phyloP scores from a whole-genome alignment of 1,140 invertebrate species.

The Conus ventricosus region DNA sequence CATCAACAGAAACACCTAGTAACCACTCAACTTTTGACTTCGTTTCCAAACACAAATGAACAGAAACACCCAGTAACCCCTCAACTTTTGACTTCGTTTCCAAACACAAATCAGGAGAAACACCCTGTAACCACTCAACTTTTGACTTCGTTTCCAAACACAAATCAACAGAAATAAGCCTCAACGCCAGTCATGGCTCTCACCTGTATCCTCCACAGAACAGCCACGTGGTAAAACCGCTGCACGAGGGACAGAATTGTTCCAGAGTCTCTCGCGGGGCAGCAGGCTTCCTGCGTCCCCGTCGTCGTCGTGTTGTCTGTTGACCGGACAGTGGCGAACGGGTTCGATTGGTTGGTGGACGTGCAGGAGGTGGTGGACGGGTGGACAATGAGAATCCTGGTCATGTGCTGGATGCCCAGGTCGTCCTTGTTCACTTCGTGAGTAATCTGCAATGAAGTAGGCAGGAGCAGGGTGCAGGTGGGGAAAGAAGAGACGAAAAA shows the following conservation, averaged over 20 bases:
- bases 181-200: neutral
- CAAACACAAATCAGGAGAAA: too few relatives aligned
- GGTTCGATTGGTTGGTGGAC: neutral
- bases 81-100: too few relatives aligned
- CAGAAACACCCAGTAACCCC: too few relatives aligned
- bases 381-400: neutral
- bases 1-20: too few relatives aligned
- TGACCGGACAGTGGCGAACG: neutral
- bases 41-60: too few relatives aligned
- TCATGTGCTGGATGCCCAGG: neutral
- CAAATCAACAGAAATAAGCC: too few relatives aligned
- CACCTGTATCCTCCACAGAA: neutral
- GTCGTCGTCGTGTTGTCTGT: neutral
- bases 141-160: too few relatives aligned
- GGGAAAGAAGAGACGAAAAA: too few relatives aligned
- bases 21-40: too few relatives aligned
- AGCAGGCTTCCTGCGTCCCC: neutral
- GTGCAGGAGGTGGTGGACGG: neutral
- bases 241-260: neutral
- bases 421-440: neutral
- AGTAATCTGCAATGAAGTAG: neutral
- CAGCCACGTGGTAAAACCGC: conserved; percentile 13
- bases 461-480: too few relatives aligned
- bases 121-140: too few relatives aligned
- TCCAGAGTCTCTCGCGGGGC: neutral